Evolutionary conservation across 2,888 invertebrate genomes (phyloP).

Genomic region (Gonocerus acuteangulatus): DNA sequence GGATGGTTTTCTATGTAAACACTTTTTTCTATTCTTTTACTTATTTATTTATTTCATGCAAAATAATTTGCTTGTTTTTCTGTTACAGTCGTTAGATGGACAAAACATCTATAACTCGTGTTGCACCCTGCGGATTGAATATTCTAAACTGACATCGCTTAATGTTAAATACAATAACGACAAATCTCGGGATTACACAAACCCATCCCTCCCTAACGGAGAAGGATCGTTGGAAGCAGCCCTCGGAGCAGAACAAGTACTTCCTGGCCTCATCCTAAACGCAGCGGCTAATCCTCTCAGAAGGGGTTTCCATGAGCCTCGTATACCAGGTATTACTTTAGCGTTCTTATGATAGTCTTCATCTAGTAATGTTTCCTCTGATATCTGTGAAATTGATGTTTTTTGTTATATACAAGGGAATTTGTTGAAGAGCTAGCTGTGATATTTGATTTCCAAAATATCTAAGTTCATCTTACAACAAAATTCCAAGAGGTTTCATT

Average conservation of each 20-base stretch:
- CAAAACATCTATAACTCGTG: constrained; percentile 99
- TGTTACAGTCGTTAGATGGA: constrained; percentile 77
- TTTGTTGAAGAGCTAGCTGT: too few relatives aligned
- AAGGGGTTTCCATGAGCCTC: constrained; percentile 29
- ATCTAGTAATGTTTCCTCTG: too few relatives aligned
- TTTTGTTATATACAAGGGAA: too few relatives aligned
- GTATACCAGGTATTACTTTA: constrained; percentile 31
- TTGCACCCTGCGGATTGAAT: constrained; percentile 97
- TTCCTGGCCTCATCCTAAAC: constrained; percentile 45
- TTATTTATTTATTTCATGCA: too few relatives aligned
- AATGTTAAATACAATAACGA: constrained; percentile 99
- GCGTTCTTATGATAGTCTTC: not conserved
- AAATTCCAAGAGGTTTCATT: too few relatives aligned
- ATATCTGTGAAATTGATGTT: too few relatives aligned
- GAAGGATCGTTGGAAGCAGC: constrained; percentile 54
- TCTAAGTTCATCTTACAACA: too few relatives aligned
- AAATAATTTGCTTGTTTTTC: too few relatives aligned
- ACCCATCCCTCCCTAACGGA: constrained; percentile 93
- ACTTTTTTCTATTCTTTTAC: too few relatives aligned
- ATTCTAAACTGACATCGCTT: constrained; percentile 94
- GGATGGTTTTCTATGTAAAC: too few relatives aligned
- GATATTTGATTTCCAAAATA: too few relatives aligned
- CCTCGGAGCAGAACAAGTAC: constrained; percentile 44
- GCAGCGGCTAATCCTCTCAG: constrained; percentile 36
- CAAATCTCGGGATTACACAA: constrained; percentile 98